phyloP scores from a whole-genome alignment of 2,797 vertebrate genomes.

The Iguana delicatissima region DNA sequence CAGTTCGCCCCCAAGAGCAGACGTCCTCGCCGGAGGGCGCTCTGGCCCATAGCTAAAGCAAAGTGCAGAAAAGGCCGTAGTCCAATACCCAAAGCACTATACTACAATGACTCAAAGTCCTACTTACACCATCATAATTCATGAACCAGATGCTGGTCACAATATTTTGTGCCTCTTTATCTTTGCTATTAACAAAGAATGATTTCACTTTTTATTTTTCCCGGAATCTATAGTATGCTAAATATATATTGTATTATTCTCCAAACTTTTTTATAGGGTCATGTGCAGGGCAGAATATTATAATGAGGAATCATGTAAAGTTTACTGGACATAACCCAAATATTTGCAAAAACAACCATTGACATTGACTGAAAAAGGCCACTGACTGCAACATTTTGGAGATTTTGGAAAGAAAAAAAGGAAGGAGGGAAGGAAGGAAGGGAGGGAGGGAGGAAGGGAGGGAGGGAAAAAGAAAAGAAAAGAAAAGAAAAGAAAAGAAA shows the following conservation, averaged over 20 bases:
- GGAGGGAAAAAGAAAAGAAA: too few relatives aligned
- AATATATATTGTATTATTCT: neutral
- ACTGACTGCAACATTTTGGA: neutral
- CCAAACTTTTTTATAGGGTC: neutral
- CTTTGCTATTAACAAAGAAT: neutral
- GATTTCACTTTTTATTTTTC: neutral
- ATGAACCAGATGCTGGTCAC: too few relatives aligned
- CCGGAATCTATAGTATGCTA: constrained; percentile 6
- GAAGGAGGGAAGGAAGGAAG: too few relatives aligned
- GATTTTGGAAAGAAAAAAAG: neutral
- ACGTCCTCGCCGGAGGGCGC: too few relatives aligned
- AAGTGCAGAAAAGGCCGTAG: too few relatives aligned
- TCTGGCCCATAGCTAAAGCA: too few relatives aligned
- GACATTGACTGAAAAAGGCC: neutral
- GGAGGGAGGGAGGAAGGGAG: too few relatives aligned
- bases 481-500: too few relatives aligned
- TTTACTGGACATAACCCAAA: neutral
- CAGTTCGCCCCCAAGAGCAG: too few relatives aligned
- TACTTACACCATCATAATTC: too few relatives aligned
- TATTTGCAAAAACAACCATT: neutral
- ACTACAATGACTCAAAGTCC: too few relatives aligned
- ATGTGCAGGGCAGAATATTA: neutral
- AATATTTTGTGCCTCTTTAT: neutral
- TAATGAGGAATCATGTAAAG: constrained; percentile 12
- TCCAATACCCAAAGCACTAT: too few relatives aligned